Evolutionary conservation across 2,113 vertebrate genomes (phyloP), one percentile per base, ranked within the genome.

Genomic region (Melanerpes aurifrons): DNA sequence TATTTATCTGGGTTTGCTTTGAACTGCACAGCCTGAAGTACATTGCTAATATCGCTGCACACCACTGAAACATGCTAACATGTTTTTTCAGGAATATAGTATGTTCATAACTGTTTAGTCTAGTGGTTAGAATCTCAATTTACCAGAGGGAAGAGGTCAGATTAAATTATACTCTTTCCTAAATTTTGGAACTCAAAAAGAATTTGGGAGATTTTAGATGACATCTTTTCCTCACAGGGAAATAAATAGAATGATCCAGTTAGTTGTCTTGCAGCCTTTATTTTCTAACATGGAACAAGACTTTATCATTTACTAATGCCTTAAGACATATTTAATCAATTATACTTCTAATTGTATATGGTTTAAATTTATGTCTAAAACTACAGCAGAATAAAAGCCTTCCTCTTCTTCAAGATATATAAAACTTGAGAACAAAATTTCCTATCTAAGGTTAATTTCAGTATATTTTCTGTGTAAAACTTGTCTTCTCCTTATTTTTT

Each of bases 191-290:
- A 58, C 22, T 75, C 62, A 74, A 40, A 62, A 82, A 59, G 1
- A 56, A 19, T 56, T 59, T 78, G 35, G 89, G 82, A 87, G 47
- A 93, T 93, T 78, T 78, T 71, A 47, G 63, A n/a, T 78, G 82
- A 85, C 74, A 68, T 68, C 9, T 82, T 74, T 89, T 91, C 48
- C 58, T 85, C 71, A 50, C 0, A 5, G 29, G 67, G n/a, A 87
- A 15, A 68, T 29, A 78, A 84, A 81, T 0, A 59, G n/a, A 92
- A 68, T 84, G 16, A 82, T 70, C 67, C 74, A 56, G 47, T 74
- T 89, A 87, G 47, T 35, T 62, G 29, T 3, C 63, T 85, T 85
- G 78, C 54, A 75, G 26, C 28, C 16, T 32, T 70, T 82, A 35
- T 78, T 78, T 78, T 48, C 22, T 54, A 67, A 37, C 24, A 84